These are phyloP conservation scores for Perodicticus potto DNA, from an alignment of 2,797 vertebrate genomes.

Conservation along the genomic window DNA sequence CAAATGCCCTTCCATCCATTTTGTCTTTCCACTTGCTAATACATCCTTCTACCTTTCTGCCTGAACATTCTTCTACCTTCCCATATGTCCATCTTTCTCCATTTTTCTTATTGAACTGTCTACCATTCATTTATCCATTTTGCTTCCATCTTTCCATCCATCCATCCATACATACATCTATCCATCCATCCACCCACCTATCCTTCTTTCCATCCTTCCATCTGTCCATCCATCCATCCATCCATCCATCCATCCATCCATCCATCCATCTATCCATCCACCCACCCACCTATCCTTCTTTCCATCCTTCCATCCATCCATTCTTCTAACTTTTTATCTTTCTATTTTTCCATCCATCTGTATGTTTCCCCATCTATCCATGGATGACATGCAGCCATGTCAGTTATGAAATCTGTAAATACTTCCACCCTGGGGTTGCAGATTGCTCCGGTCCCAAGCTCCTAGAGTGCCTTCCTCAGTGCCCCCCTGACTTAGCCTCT, in stretches of 20 bases:
- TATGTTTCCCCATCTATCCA: background rate
- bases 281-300: background rate
- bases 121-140: background rate
- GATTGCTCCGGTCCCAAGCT: background rate
- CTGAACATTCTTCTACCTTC: background rate
- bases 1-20: background rate
- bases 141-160: background rate
- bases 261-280: too few relatives aligned
- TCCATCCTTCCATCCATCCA: background rate
- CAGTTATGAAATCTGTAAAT: background rate
- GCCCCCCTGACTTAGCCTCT: background rate
- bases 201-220: accelerated
- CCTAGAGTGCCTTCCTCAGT: background rate
- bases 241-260: too few relatives aligned
- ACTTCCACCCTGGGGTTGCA: too few relatives aligned
- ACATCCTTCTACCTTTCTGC: background rate
- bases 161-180: background rate
- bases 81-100: background rate
- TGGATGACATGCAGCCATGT: background rate
- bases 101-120: background rate
- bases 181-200: too few relatives aligned
- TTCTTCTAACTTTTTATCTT: too few relatives aligned
- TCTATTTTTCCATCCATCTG: background rate
- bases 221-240: background rate
- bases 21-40: background rate